Evolutionary conservation across 2,113 vertebrate species (phyloP), one percentile per base, ranked within the genome.

Genomic region (Melospiza melodia): DNA sequence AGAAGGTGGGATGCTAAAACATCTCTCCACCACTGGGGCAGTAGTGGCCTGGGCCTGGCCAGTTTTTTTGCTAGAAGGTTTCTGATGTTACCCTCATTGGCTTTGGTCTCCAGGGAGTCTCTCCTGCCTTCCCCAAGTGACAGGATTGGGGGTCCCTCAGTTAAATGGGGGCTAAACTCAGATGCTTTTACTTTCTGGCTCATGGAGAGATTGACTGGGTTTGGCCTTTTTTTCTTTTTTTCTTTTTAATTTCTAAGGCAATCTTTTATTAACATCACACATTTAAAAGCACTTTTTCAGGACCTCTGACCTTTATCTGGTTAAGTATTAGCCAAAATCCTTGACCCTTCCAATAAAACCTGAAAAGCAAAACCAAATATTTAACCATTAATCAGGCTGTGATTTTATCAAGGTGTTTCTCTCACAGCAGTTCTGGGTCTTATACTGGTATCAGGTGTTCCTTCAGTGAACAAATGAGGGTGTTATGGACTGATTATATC

Each of bases 341-440:
- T 90, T 90, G 35, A 49, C 37, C 9, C 17, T 78, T 84, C 69
- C 84, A 84, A 68, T 89, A 90, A 95, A 90, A 90, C 57, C 55
- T 81, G 61, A 84, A 92, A 94, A 95, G 39, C 48, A 84, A 93
- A 95, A 35, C 24, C 41, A 65, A 92, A 72, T 63, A 84, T 61
- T 74, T 94, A 90, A 63, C 76, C 19, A 59, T 59, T 92, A 59
- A 90, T 71, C 51, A 77, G 10, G 21, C 43, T 81, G 55, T 80
- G 61, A 96, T 92, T 93, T 93, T 95, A 90, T 68, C 65, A 31
- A 39, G 52, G 6, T 5, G 11, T 55, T 87, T 92, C 59, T 92
- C 39, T 75, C 44, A 51, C 27, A 62, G n/a, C 27, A 73, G 2
- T 51, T 73, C 58, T 31, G 30, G 20, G 19, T 61, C 46, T 78